A percentile compares a stretch with the other conserved stretches of the same genome.
phyloP scores from a whole-genome alignment of 2,888 invertebrate genomes.

The Troglohyphantes excavatus region DNA sequence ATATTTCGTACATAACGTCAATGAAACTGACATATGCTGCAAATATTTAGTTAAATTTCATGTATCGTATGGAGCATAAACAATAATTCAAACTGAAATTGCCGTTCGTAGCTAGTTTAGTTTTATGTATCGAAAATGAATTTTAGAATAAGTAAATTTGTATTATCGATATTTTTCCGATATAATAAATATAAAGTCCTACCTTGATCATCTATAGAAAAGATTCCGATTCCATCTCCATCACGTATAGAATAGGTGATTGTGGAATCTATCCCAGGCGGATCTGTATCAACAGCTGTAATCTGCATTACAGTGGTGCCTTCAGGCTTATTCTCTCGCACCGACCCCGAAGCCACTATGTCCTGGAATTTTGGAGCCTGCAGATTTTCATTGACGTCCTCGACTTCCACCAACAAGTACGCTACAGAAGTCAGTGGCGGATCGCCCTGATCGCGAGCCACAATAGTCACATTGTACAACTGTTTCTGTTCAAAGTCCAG shows the following conservation, averaged over 20 bases:
- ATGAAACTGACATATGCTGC: too few relatives aligned
- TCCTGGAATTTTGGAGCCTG: constrained; percentile 92
- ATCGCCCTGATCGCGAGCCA: constrained; percentile 91
- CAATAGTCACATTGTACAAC: constrained; percentile 92
- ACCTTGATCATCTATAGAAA: constrained; percentile 94
- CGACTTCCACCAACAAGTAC: constrained; percentile 89
- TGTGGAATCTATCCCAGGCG: constrained; percentile 87
- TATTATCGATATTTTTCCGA: too few relatives aligned
- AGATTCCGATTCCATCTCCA: constrained; percentile 95
- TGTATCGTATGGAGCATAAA: too few relatives aligned
- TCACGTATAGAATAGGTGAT: constrained; percentile 93
- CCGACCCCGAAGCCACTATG: constrained; percentile 85
- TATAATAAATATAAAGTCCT: constrained; percentile 2
- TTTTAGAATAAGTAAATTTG: too few relatives aligned
- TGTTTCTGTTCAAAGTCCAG: constrained; percentile 95
- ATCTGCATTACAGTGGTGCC: constrained; percentile 91
- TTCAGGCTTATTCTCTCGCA: constrained; percentile 90
- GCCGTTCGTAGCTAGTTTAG: too few relatives aligned
- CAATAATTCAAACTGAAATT: too few relatives aligned
- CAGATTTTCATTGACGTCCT: constrained; percentile 96
- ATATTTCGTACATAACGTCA: too few relatives aligned
- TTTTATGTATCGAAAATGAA: too few relatives aligned
- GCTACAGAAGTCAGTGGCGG: constrained; percentile 90
- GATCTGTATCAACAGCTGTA: constrained; percentile 88
- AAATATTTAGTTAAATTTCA: too few relatives aligned